These are phyloP conservation scores for Himalopsyche anomala DNA, from an alignment of 2,888 invertebrate genomes.

Conservation along the genomic window DNA sequence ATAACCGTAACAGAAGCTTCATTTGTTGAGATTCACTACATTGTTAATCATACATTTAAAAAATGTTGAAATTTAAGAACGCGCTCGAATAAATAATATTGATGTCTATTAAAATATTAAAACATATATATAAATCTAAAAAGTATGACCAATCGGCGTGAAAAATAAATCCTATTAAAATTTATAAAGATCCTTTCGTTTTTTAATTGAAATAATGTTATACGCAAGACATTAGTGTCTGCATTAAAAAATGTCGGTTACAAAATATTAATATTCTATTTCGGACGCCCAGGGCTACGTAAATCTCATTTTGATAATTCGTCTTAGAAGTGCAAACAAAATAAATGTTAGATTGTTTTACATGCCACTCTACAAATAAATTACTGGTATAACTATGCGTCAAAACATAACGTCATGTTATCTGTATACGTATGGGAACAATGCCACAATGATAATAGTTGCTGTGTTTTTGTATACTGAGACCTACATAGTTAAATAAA, in stretches of 20 bases:
- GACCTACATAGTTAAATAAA: too few species aligned
- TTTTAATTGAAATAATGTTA: conserved; percentile 23
- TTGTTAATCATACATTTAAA: neutral
- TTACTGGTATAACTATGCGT: neutral
- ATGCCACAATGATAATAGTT: neutral
- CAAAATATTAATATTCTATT: conserved; percentile 4
- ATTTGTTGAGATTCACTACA: neutral
- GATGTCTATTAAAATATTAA: neutral
- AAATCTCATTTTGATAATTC: conserved; percentile 11
- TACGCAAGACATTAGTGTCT: neutral
- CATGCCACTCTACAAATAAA: conserved; percentile 29
- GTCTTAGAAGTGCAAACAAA: neutral
- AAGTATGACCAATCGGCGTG: neutral
- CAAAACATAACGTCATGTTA: neutral
- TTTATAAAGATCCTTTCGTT: neutral
- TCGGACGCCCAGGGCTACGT: neutral
- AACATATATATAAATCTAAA: neutral
- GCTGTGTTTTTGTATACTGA: too few species aligned
- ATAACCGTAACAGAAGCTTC: neutral
- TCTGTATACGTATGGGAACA: neutral
- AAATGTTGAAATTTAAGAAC: neutral
- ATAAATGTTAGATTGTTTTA: conserved; percentile 5
- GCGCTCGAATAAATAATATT: neutral
- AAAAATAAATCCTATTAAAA: neutral
- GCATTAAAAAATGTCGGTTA: neutral